Evolutionary conservation across 2,888 invertebrate species (phyloP), one percentile per base, ranked within the genome.

Genomic region (Cheilosia vernalis): DNA sequence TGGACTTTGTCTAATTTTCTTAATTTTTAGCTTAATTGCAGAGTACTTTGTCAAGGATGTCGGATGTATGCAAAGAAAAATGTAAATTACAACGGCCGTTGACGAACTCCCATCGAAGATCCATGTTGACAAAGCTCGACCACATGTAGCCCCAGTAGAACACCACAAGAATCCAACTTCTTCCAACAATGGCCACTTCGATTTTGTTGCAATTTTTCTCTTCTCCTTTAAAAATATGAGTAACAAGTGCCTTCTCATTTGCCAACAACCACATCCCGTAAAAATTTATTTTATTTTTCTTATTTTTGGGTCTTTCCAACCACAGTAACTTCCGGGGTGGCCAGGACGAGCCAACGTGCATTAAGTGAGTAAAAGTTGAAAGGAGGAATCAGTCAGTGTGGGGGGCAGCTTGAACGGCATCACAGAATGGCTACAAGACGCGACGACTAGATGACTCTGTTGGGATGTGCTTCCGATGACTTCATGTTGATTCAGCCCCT

Each of bases 271-370:
- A 85, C 85, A 72, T 85, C 84, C 85, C 51, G 64, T 72, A 37
- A 33, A 40, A 51, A 49, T 64, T 60, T 61, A 64, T 74, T 37
- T 13, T 37, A 13, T 42, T 58, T 55, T 74, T 70, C 63, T 53
- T 37, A 33, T 33, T 2, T 58, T 53, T 60, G 70, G 84, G 80
- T 72, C 73, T 78, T 70, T 74, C 37, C 40, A 78, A 74, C 79
- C 79, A 77, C 77, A 84, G 83, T 83, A 56, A 77, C 77, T 86
- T 86, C 84, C 79, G 79, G 69, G 84, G 64, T 74, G 69, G 69
- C 72, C 37, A 64, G 72, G 72, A 77, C 66, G 55, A 77, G 72
- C 78, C 78, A 70, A 72, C 37, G 64, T 72, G 82, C 53, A 72
- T 73, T 51, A 73, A 64, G 74, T 76, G 79, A 69, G 74, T 66